phyloP scores from a whole-genome alignment of 2,797 vertebrate genomes.

The Alca torda region DNA sequence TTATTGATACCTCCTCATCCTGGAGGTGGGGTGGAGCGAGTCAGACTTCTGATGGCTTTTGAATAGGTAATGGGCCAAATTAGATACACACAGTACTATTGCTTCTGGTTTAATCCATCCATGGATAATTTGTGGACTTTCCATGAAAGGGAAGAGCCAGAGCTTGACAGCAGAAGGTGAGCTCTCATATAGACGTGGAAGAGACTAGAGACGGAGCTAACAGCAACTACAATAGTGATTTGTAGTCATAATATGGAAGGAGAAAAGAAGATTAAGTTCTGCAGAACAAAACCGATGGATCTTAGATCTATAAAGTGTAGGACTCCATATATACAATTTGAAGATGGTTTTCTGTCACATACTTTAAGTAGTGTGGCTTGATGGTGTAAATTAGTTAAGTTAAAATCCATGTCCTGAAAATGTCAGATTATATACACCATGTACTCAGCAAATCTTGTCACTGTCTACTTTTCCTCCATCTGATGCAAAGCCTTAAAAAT shows the following conservation, averaged over 20 bases:
- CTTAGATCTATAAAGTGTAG: conserved; percentile 13
- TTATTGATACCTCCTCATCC: not conserved
- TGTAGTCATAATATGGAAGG: not conserved
- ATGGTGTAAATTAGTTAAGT: conserved; percentile 52
- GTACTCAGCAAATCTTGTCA: conserved; percentile 40
- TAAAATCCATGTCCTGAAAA: conserved; percentile 60
- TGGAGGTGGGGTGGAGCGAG: not conserved
- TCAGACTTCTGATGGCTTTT: not conserved
- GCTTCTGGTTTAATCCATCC: not conserved
- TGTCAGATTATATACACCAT: conserved; percentile 47
- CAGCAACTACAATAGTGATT: not conserved
- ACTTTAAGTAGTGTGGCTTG: conserved; percentile 28
- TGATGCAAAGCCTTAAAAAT: conserved; percentile 43
- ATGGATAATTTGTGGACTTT: not conserved
- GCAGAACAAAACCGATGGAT: not conserved
- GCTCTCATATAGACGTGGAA: not conserved
- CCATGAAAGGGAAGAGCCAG: not conserved
- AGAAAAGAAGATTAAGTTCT: conserved; percentile 42
- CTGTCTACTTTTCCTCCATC: conserved; percentile 45
- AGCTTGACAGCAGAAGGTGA: not conserved
- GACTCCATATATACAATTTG: not conserved
- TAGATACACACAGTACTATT: not conserved
- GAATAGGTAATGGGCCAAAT: not conserved
- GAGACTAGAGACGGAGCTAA: not conserved
- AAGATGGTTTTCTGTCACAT: not conserved